These are phyloP conservation scores for Cataglyphis albicans DNA, from an alignment of 2,888 invertebrate species.

Conservation along the genomic window DNA sequence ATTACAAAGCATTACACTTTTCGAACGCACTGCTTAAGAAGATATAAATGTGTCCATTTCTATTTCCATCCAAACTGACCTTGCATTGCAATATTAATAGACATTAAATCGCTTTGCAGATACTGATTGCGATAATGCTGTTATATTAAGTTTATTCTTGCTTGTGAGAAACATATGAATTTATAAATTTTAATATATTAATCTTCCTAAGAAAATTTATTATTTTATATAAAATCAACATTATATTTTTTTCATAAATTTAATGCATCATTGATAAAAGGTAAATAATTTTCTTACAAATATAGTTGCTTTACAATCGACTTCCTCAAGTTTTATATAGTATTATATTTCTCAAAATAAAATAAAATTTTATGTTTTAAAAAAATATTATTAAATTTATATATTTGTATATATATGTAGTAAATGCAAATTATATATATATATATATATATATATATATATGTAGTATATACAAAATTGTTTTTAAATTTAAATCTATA, in stretches of 20 bases:
- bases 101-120: slow-evolving; percentile 26
- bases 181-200: not conserved
- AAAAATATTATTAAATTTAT: not conserved
- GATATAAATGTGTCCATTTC: slow-evolving; percentile 33
- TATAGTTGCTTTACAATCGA: not conserved
- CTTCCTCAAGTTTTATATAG: not conserved
- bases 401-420: not conserved
- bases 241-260: not conserved
- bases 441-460: not conserved
- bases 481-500: not conserved
- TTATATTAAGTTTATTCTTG: slow-evolving; percentile 20
- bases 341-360: not conserved
- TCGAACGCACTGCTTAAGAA: slow-evolving; percentile 34
- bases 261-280: not conserved
- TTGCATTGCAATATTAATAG: slow-evolving; percentile 52
- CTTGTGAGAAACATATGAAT: not conserved
- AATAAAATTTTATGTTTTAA: not conserved
- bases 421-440: not conserved
- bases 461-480: not conserved
- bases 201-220: not conserved
- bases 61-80: slow-evolving; percentile 46
- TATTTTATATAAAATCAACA: not conserved
- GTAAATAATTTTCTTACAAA: not conserved
- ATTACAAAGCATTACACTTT: slow-evolving; percentile 20
- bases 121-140: slow-evolving; percentile 22